Evolutionary conservation across 2,113 vertebrate genomes (phyloP), one percentile per base, ranked within the genome.

Genomic region (Cololabis saira): DNA sequence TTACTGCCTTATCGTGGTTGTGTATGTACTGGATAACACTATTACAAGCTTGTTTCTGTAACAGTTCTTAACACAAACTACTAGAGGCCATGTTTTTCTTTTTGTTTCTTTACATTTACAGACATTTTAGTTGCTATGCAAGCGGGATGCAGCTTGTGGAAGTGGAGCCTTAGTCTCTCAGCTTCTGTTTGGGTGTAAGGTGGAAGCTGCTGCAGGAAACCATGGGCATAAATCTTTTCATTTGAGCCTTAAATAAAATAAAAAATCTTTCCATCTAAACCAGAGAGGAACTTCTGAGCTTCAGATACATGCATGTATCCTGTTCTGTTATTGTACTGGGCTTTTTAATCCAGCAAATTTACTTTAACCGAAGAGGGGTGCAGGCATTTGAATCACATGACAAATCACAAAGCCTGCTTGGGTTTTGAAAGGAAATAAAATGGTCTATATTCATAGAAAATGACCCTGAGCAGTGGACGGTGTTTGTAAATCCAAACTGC

Each of bases 1-100:
- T 92, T 92, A 93, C 86, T 74, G 67, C 61, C 50, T 74, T 82
- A 61, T 51, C 33, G 55, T 40, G 62, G 57, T 50, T 66, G 57
- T 62, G 61, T 65, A n/a, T 61, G 27, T 67, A 59, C 76, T 54
- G 30, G n/a, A 78, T 77, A 71, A 85, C 77, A 78, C 78, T 82
- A 81, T 77, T 74, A 63, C 70, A 47, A 73, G 22, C 21, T 37
- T 11, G 17, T 71, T 77, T 85, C 51, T 49, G 37, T 22, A 37
- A 71, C 22, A 9, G 54, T 72, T 56, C 17, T 15, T 76, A 22
- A 60, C 41, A 6, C 18, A 48, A 83, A 71, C 47, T 16, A 67
- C 18, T 43, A 21, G n/a, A 30, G 42, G 22, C 42, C 18, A 54
- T 1, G 2, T 53, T 63, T 59, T 16, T 44, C 30, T 60, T 18